Evolutionary conservation across 2,888 invertebrate species (phyloP).

Genomic region (Morpho helenor): DNA sequence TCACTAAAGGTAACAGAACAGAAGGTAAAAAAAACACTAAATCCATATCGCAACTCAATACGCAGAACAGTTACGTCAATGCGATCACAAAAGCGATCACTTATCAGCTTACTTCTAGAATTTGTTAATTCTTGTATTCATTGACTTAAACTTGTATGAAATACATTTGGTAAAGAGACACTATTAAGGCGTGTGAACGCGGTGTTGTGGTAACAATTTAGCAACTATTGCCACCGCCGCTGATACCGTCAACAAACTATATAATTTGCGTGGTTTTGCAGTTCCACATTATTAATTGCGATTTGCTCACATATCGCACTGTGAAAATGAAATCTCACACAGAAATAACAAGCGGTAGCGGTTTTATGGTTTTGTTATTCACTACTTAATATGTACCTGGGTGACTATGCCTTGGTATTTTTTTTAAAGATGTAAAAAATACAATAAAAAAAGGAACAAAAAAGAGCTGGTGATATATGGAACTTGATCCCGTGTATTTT

Average conservation of each 20-base stretch:
- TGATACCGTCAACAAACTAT: slow-evolving; percentile 8
- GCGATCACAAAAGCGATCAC: background rate
- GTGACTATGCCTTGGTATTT: too few relatives aligned
- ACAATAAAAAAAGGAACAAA: too few relatives aligned
- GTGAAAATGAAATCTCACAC: too few relatives aligned
- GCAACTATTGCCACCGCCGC: slow-evolving; percentile 16
- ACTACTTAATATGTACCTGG: background rate
- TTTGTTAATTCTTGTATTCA: slow-evolving; percentile 4
- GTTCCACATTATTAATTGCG: background rate
- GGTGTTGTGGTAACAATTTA: slow-evolving; percentile 21
- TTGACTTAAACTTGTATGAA: slow-evolving; percentile 16
- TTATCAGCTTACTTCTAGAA: background rate
- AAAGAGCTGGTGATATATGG: too few relatives aligned
- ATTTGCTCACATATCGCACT: background rate
- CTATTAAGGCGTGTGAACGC: slow-evolving; percentile 21
- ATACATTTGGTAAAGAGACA: slow-evolving; percentile 15
- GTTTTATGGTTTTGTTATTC: too few relatives aligned
- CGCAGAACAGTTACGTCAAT: too few relatives aligned
- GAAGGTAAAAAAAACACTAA: too few relatives aligned
- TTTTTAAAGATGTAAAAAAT: too few relatives aligned
- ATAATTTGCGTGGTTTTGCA: slow-evolving; percentile 15
- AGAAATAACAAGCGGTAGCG: too few relatives aligned
- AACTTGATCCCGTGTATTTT: too few relatives aligned
- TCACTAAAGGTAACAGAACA: too few relatives aligned
- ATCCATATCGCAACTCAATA: too few relatives aligned